Evolutionary conservation across 2,888 invertebrate species (phyloP), one percentile per base, ranked within the genome.

Genomic region (Callinectes sapidus): DNA sequence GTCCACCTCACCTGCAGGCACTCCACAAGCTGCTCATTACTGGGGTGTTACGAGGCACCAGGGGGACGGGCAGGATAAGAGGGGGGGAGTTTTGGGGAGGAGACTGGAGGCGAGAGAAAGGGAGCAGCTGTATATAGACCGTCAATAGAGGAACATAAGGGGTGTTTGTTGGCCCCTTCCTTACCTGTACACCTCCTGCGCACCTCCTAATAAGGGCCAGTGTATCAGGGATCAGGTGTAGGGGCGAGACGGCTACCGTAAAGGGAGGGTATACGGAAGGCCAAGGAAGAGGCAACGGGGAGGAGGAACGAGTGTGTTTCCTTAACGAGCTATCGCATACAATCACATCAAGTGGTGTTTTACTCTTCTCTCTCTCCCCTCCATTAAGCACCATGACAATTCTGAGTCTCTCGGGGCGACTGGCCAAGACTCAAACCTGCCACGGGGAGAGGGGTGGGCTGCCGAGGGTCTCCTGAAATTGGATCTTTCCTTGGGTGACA

Each of bases 361-460:
- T 35, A 81, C 23, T 32, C 35, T 81, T 35, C 35, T 16, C 23
- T 16, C 23, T 28, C 71, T 23, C 81, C 81, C 35, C 28, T 71
- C 71, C 71, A 71, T 71, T 71, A 71, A n/a, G 23, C 28, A 71
- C 71, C 71, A 71, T 71, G 71, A 71, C 71, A 71, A 71, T 71
- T 71, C 71, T 71, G 71, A 71, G 35, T 2, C 81, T 32, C 81
- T 32, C 13, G 35, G 13, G 32, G 81, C 81, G 81, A 32, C 35
- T 23, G 81, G 81, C 71, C 28, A 28, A n/a, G 2, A 18, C 71
- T 71, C 71, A 71, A 71, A 71, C 71, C 71, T 71, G 71, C 71
- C 71, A 71, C 71, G 71, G 81, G 35, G 32, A 5, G 6, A 81
- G 35, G 35, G 81, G 16, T 81, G 71, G 35, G 81, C 35, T 81